Base-by-base conservation (phyloP, 2,888 invertebrate genomes). In the Sinelater perroti region DNA sequence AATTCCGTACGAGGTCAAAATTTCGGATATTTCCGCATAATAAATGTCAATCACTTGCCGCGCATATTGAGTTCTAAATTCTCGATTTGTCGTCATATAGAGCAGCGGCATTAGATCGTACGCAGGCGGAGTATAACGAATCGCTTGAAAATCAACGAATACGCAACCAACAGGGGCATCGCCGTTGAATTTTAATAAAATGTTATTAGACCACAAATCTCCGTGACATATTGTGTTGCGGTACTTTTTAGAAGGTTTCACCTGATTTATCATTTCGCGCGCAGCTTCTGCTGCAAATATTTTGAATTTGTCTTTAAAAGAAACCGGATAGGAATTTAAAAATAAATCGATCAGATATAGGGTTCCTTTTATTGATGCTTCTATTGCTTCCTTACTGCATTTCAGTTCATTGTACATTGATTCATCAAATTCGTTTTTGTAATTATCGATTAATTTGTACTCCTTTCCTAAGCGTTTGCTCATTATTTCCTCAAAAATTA, bases 191-290 rank as follows among this genome's bases (percentile, higher is more conserved):
- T 70, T 69, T 11, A 79, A 78, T 71, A 82, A 72, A 0, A 80
- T 56, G 61, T 82, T 82, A 50, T 80, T 80, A 0, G 78, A 72
- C 81, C 81, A 81, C 11, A 80, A 66, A 67, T 82, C 81, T 2
- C 77, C 80, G 57, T 82, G 81, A 10, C 36, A 36, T 18, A 36
- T 13, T 1, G 18, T 17, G 6, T 36, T 36, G 3, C 36, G 36
- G 7, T 71, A 79, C 44, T 68, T 72, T 2, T 58, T 47, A 0
- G 80, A 81, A 0, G 78, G 72, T 58, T 73, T 67, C 1, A 65
- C 70, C 7, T 75, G 64, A 14, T 74, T 67, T 3, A 40, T 42
- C 42, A 65, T 61, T 6, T 58, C 35, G 24, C 59, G 55, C 10
- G 62, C 56, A n/a, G 60, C 53, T 21, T 59, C 40, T 8, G 35